phyloP scores from a whole-genome alignment of 1,140 invertebrate species.

The Lithobius niger region DNA sequence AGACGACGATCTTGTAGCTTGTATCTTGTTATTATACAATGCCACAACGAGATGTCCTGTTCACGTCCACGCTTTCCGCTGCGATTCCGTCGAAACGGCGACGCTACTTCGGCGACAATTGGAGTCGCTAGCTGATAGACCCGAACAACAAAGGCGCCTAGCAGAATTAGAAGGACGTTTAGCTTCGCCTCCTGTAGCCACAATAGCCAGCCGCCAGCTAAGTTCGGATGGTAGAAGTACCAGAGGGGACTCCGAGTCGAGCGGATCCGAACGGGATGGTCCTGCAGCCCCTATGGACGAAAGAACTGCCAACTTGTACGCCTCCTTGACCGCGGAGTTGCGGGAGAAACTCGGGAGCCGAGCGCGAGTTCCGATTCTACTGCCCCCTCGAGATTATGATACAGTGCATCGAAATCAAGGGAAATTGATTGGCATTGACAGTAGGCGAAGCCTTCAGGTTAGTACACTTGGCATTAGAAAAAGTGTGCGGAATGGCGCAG shows the following conservation, averaged over 20 bases:
- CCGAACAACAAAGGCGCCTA: conserved; percentile 75
- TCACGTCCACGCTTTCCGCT: conserved; percentile 88
- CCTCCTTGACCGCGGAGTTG: conserved; percentile 80
- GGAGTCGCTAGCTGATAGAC: conserved; percentile 60
- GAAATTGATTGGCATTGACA: conserved; percentile 51
- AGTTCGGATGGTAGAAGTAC: conserved; percentile 10
- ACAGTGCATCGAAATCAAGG: conserved; percentile 58
- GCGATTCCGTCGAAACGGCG: conserved; percentile 86
- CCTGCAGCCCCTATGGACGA: conserved; percentile 24
- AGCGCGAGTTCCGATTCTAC: conserved; percentile 54
- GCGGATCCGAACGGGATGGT: conserved; percentile 15
- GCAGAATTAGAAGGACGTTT: conserved; percentile 55
- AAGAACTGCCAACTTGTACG: conserved; percentile 60
- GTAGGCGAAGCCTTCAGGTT: conserved; percentile 41
- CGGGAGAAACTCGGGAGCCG: conserved; percentile 54
- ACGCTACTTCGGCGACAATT: conserved; percentile 66
- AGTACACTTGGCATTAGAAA: too few relatives aligned
- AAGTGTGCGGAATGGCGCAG: too few relatives aligned
- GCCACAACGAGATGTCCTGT: conserved; percentile 73
- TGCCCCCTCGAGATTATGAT: conserved; percentile 88
- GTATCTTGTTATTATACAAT: conserved; percentile 76
- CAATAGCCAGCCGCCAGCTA: neutral
- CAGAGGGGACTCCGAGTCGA: conserved; percentile 7
- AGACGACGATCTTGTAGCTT: conserved; percentile 79
- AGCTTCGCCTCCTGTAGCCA: conserved; percentile 18